Evolutionary conservation across 53 echinoderm and acorn worm species (phyloP), one percentile per base, ranked within the genome.

Genomic region (Apostichopus leukothele): DNA sequence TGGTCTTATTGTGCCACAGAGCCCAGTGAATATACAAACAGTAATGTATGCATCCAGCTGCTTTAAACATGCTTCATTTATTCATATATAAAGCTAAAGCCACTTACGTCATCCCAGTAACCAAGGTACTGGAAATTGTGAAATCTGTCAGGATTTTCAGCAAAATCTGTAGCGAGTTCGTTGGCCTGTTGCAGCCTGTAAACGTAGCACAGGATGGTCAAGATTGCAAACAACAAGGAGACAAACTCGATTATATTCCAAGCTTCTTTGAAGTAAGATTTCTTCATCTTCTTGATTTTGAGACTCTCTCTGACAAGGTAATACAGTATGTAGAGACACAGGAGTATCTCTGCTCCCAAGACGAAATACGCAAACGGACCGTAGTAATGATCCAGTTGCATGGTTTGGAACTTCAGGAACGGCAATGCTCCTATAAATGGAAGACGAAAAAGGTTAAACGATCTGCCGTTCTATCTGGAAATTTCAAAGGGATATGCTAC

Each of bases 21-120:
- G 39, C 39, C 3, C 39, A 39, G 39, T 39, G 39, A 39, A 39
- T 39, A 39, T 39, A 39, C 39, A 39, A 39, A 39, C 39, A 39
- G 39, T 39, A 39, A 39, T 3, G 3, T 39, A 39, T 39, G 39
- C 39, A 39, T 39, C 39, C 39, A 39, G 39, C 39, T 39, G 39
- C 39, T 39, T 39, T 39, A 39, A 39, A 39, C 39, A 39, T 39
- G 3, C 39, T 3, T 39, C 39, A 39, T 39, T 39, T 39, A 39
- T 39, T 39, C 39, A 39, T 39, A 39, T 39, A 39, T 3, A 39
- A 39, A 39, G 39, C 39, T 39, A 39, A 25, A 13, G 8, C n/a
- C n/a, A 94, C 96, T 94, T 75, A 96, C 96, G 78, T 96, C 93
- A 85, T 96, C 96, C 90, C 92, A 96, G 63, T 92, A 91, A 3